Evolutionary conservation across 2,797 vertebrate genomes (phyloP), one percentile per base, ranked within the genome.

Genomic region (Helarctos malayanus): DNA sequence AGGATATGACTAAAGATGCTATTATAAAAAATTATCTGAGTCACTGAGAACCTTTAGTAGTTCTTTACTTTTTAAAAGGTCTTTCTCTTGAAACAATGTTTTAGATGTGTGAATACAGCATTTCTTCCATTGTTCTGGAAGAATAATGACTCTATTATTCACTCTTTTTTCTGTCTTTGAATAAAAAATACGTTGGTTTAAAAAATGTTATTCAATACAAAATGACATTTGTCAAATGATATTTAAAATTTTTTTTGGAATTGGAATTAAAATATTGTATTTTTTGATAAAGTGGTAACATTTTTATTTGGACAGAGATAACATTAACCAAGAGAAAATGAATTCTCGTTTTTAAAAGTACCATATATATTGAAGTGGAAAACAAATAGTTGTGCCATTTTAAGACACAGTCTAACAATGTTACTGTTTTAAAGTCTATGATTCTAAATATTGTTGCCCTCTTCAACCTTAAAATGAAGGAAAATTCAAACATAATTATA

Each of bases 31-130:
- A 47, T 57, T 54, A 91, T 61, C 52, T 75, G 29, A 94, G 16
- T 75, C 76, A 88, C 29, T 52, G 59, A 91, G 61, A 56, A 82
- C 23, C 45, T 79, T 91, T 29, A 65, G 25, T 12, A 57, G n/a
- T 91, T 96, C 59, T 73, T 68, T 75, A 79, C 19, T 69, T 95
- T 78, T 89, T 56, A 38, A 89, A 89, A 45, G 56, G 6, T 79
- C 18, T 71, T 94, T 63, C 41, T 71, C 21, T 89, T 54, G 57
- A 79, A 73, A 95, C 49, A 63, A 35, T 32, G 35, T 92, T 83
- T 63, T 56, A 84, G 25, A 54, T 11, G 13, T 19, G 56, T 14
- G 7, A 47, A 73, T n/a, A 65, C 52, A 88, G 88, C 41, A 75
- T 56, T 85, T 89, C 69, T 80, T 89, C 38, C 5, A 45, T 38